Percentiles rank a stretch among this genome's conserved stretches.
phyloP scores from a whole-genome alignment of 2,888 invertebrate genomes.

The Cheilosia pagana region DNA sequence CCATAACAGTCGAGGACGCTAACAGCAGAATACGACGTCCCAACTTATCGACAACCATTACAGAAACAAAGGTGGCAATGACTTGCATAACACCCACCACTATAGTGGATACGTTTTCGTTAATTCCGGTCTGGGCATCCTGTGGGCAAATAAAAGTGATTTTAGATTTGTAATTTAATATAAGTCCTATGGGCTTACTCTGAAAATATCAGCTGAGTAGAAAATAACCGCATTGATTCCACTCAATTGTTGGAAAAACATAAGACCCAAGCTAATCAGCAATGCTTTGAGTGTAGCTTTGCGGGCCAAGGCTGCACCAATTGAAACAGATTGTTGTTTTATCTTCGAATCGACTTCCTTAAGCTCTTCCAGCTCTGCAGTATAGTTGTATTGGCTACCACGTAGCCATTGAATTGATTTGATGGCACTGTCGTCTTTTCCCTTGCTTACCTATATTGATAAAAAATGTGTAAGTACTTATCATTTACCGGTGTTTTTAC shows the following conservation, averaged over 20 bases:
- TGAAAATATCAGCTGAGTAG: constrained; percentile 90
- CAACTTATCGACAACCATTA: constrained; percentile 90
- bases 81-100: constrained; percentile 94
- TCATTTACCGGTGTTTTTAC: neutral
- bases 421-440: constrained; percentile 87
- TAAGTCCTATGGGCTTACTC: constrained; percentile 85
- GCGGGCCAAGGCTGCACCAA: constrained; percentile 85
- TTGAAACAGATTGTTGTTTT: constrained; percentile 85
- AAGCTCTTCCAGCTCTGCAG: constrained; percentile 87
- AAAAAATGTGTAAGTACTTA: neutral
- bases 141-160: constrained; percentile 62
- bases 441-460: constrained; percentile 83
- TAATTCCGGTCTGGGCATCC: constrained; percentile 83
- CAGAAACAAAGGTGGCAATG: constrained; percentile 87
- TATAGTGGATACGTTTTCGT: constrained; percentile 87
- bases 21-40: constrained; percentile 91
- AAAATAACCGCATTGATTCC: constrained; percentile 94
- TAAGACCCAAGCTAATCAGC: constrained; percentile 89
- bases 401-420: constrained; percentile 89
- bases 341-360: constrained; percentile 85
- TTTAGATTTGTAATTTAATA: neutral
- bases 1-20: constrained; percentile 89
- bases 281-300: constrained; percentile 87
- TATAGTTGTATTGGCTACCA: constrained; percentile 88
- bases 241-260: constrained; percentile 95